Conservation (phyloP, 30 jellyfish, hydroid and myxozoan genomes). For the Hydra vulgaris region DNA sequence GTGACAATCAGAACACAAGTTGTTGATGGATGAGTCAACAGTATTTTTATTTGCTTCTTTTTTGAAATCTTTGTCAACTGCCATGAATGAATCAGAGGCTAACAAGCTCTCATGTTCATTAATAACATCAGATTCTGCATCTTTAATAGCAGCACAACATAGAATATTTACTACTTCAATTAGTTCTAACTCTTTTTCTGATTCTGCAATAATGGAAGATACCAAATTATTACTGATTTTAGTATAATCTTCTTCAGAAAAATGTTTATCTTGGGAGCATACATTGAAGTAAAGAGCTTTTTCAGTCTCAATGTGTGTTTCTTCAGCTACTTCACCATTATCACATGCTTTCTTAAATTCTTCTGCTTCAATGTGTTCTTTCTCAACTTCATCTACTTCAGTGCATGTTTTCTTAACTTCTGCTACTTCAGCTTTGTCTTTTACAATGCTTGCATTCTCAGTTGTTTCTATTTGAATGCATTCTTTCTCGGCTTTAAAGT, state of each 20-base stretch:
- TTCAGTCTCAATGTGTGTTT: neutral
- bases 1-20: too few species aligned
- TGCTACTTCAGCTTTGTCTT: neutral
- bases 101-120: neutral
- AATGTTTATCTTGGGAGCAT: neutral
- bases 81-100: neutral
- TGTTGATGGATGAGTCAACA: too few species aligned
- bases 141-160: neutral
- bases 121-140: neutral
- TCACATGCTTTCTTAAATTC: neutral
- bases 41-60: too few species aligned
- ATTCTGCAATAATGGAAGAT: neutral
- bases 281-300: too few species aligned
- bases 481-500: neutral
- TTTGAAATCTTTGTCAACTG: neutral
- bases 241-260: neutral
- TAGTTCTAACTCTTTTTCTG: neutral
- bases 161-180: neutral
- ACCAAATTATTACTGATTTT: neutral
- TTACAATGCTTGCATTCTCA: neutral
- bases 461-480: neutral
- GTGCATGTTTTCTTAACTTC: neutral
- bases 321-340: neutral
- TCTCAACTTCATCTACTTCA: neutral
- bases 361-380: neutral